Evolutionary conservation across 2,888 invertebrate species (phyloP), one percentile per base, ranked within the genome.

Genomic region (Penaeus monodon): DNA sequence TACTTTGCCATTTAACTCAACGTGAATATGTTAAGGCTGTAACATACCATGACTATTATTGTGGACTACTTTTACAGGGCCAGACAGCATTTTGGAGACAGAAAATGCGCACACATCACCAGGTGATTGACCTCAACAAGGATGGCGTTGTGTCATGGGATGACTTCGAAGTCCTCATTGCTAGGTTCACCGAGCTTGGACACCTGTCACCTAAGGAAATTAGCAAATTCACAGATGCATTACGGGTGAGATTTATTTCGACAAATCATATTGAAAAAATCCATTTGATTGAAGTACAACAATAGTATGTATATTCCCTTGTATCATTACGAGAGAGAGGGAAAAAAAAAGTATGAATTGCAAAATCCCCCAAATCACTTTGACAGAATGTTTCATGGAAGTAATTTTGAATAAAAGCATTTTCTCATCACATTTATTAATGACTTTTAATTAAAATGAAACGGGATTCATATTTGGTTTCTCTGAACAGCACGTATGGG

Each of bases 61-160:
- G 29, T n/a, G 78, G 22, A 33, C 10, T 10, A 10, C 27, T 20
- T 38, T 49, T 27, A 2, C 87, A 94, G 94, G 94, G 94, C 8
- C 93, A 93, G 91, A 93, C 93, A 2, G 94, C 95, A 87, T 96
- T 97, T 92, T 97, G 96, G 96, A 94, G 96, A 63, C 94, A 95
- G 91, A 97, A 97, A 93, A 96, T 97, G 95, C 95, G 96, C 64
- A 96, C 96, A 0, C 94, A 97, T 85, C 97, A 97, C 93, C 95
- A 95, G 91, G 95, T 96, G 89, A 93, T 97, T 90, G 97, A 97
- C 92, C 94, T 97, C 0, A 96, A 97, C 93, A 96, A 96, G 92
- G 97, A 97, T 91, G 96, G 97, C 0, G 95, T 97, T 90, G 95
- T 97, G 91, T 96, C 96, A 1, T 96, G 94, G 92, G 96, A 96